These are phyloP conservation scores for Callocephalon fimbriatum DNA, from an alignment of 2,113 vertebrate species.

Conservation along the genomic window DNA sequence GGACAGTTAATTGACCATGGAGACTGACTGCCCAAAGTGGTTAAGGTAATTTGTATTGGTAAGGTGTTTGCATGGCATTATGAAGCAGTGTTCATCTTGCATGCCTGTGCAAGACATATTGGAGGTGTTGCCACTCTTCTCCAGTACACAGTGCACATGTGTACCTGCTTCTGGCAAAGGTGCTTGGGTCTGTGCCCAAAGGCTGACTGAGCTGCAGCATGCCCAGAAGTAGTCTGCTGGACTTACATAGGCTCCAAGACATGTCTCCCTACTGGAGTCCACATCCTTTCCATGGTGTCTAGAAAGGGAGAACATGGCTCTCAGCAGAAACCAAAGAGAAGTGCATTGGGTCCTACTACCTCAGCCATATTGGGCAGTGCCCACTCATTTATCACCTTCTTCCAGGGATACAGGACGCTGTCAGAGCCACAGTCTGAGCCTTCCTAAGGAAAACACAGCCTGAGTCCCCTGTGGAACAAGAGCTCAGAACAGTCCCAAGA, in stretches of 20 bases:
- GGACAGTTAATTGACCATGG: background rate
- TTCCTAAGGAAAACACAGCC: background rate
- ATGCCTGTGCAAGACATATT: background rate
- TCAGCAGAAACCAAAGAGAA: background rate
- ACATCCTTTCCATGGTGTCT: background rate
- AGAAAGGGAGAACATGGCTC: background rate
- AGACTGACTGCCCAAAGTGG: background rate
- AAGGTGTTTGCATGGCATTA: background rate
- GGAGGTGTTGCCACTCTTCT: background rate
- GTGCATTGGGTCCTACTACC: background rate
- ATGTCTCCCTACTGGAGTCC: rapidly evolving
- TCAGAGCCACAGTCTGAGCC: background rate
- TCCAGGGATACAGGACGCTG: background rate
- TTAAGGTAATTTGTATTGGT: background rate
- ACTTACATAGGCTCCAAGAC: background rate
- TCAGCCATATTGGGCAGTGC: rapidly evolving
- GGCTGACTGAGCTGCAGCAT: background rate
- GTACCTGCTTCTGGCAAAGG: background rate
- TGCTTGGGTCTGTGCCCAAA: background rate
- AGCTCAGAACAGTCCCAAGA: background rate
- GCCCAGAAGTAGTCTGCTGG: background rate
- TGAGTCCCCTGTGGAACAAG: background rate
- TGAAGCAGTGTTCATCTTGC: background rate
- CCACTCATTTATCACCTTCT: background rate
- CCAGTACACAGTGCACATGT: background rate